Conservation (phyloP, 2,888 invertebrate genomes). For the Ophonus ardosiacus region DNA sequence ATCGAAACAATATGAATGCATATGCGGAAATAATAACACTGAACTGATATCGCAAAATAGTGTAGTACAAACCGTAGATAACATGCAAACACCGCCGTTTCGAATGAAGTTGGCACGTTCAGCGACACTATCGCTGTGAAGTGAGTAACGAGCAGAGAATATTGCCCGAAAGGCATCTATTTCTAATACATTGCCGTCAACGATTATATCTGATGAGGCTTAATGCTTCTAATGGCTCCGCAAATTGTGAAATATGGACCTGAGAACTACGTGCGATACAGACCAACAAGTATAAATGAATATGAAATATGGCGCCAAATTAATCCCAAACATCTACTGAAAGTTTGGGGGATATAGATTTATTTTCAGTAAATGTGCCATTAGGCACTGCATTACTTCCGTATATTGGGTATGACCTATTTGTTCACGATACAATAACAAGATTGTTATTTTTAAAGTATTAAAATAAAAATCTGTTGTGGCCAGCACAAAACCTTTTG, state of each 20-base stretch:
- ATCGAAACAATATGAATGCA: conserved; percentile 23
- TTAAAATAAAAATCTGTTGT: no score
- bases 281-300: conserved; percentile 18
- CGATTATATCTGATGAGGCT: conserved; percentile 45
- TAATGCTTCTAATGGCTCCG: conserved; percentile 41
- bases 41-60: background rate
- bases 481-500: no score
- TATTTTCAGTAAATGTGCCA: no score
- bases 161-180: conserved; percentile 41
- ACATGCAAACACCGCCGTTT: conserved; percentile 7
- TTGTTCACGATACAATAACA: no score
- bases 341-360: no score
- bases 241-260: conserved; percentile 41
- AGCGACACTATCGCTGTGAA: conserved; percentile 7
- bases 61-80: conserved; percentile 12
- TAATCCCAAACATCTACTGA: background rate
- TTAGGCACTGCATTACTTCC: no score
- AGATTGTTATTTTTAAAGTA: no score
- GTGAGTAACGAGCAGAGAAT: conserved; percentile 43
- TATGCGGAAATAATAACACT: conserved; percentile 4
- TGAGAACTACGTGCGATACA: conserved; percentile 9
- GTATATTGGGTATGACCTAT: no score
- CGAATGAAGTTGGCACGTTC: conserved; percentile 8
- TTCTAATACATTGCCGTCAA: conserved; percentile 43
- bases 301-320: background rate